Evolutionary conservation across 2,888 invertebrate species (phyloP).

Genomic region (Agonopterix arenella): DNA sequence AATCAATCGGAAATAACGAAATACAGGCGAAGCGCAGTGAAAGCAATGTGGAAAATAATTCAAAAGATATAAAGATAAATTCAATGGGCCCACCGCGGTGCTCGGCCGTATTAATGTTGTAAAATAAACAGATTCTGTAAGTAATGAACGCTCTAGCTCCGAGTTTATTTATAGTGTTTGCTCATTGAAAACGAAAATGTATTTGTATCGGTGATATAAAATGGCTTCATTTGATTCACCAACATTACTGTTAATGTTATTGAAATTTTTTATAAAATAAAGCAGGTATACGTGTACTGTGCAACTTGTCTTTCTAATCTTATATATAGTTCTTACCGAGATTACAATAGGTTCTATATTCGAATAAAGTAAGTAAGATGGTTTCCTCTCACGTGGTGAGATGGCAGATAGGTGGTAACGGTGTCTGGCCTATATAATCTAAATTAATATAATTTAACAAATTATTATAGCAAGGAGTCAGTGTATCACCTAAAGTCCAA

Average conservation of each 20-base stretch:
- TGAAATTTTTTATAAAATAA: not conserved
- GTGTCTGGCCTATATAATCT: too few species aligned
- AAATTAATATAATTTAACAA: too few species aligned
- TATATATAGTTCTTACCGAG: too few species aligned
- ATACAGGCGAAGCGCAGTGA: slow-evolving; percentile 18
- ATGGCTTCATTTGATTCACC: slow-evolving; percentile 4
- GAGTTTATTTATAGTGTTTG: slow-evolving; percentile 34
- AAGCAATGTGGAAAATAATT: slow-evolving; percentile 31
- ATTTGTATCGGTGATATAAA: slow-evolving; percentile 25
- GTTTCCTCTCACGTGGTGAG: too few species aligned
- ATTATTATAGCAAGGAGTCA: too few species aligned
- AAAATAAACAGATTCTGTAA: slow-evolving; percentile 42
- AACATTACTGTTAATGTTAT: slow-evolving; percentile 1
- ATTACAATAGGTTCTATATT: too few species aligned
- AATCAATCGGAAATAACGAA: slow-evolving; percentile 48
- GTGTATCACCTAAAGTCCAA: too few species aligned
- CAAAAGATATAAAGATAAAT: slow-evolving; percentile 41
- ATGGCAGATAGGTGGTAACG: too few species aligned
- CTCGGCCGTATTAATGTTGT: slow-evolving; percentile 30
- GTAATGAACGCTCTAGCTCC: slow-evolving; percentile 33
- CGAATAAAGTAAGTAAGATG: too few species aligned
- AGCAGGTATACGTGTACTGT: too few species aligned
- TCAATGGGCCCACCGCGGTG: slow-evolving; percentile 52
- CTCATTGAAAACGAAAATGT: slow-evolving; percentile 35
- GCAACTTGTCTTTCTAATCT: too few species aligned